Conservation (phyloP, 2,113 vertebrate species). For the Lethenteron reissneri region DNA sequence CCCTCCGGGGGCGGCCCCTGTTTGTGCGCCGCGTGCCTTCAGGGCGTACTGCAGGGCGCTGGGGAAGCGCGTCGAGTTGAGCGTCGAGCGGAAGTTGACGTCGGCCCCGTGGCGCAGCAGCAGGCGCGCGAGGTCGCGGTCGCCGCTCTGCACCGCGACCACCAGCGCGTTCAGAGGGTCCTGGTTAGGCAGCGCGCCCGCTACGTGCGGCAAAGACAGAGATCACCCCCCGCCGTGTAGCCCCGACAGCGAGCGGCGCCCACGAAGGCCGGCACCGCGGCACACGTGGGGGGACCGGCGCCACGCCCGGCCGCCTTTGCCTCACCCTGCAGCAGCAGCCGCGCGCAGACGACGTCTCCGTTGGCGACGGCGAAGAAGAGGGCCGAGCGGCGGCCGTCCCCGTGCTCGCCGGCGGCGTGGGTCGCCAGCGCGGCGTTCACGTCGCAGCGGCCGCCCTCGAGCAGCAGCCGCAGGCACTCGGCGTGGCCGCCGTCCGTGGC, state of each 20-base stretch:
- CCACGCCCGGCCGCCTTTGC: no score
- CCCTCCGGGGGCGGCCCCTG: no score
- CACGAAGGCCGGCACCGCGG: no score
- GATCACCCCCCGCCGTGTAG: no score
- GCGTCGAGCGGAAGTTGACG: slow-evolving; percentile 59
- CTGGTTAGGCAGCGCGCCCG: slow-evolving; percentile 67
- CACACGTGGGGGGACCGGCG: no score
- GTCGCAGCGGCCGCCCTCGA: slow-evolving; percentile 43
- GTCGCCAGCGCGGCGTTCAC: slow-evolving; percentile 69
- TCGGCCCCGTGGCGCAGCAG: slow-evolving; percentile 62
- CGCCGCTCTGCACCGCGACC: slow-evolving; percentile 52
- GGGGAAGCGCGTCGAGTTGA: slow-evolving; percentile 76
- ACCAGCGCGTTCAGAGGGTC: slow-evolving; percentile 82
- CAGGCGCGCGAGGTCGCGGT: slow-evolving; percentile 43
- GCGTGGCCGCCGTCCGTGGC: slow-evolving; percentile 59
- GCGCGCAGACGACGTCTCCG: slow-evolving; percentile 36
- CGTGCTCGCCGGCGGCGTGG: slow-evolving; percentile 42
- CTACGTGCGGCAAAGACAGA: background rate
- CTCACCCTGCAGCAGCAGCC: slow-evolving; percentile 34
- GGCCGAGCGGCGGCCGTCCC: slow-evolving; percentile 57
- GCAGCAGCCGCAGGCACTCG: slow-evolving; percentile 51
- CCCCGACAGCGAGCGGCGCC: no score
- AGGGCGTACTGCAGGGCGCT: slow-evolving; percentile 71
- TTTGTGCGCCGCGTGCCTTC: slow-evolving; percentile 15
- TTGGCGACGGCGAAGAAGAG: slow-evolving; percentile 75